Evolutionary conservation across 1,140 invertebrate species (phyloP), one percentile per base, ranked within the genome.

Genomic region (Globodera ellingtonae): DNA sequence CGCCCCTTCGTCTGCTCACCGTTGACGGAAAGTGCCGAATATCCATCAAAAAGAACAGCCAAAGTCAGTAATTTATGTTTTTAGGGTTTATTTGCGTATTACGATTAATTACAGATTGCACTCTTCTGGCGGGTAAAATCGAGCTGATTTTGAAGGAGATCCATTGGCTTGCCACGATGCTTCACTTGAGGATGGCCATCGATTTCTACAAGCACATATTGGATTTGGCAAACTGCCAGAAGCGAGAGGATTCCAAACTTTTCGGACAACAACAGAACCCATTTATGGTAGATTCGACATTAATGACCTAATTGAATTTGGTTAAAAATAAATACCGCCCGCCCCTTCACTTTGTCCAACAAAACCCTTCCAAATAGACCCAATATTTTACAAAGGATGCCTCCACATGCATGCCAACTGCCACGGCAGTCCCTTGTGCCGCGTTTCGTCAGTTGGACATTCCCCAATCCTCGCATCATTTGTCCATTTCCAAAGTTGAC

Each of bases 401-500:
- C n/a, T 21, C 73, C 65, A 3, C 62, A 18, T 8, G 67, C 6
- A 5, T 4, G 48, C 47, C 48, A 6, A 47, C 79, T 44, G 21
- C 44, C 65, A 13, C 18, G 5, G 15, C 18, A 50, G 46, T 62
- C n/a, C 35, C 72, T 10, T 21, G 56, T 62, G 67, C 50, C 9
- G 72, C 56, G n/a, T 83, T 85, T 24, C 73, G 79, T 44, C 62
- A 75, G 15, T 67, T 95, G 91, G 96, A 99, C 91, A 95, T 99
- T 48, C 91, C 94, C 7, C 96, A 98, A 91, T 98, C 97, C 0
- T 98, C 96, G 0, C 97, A 98, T 91, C 97, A 99, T 91, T 93
- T 99, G 88, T 92, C 96, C 78, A 95, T 94, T 80, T 94, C 95
- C 74, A 93, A 94, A 87, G 95, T 99, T 86, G 95, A 98, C 91